A percentile compares a stretch with the other conserved stretches of the same genome.
These are phyloP conservation scores for Cercopithecus mona DNA, from an alignment of 2,113 vertebrate genomes.

Conservation along the genomic window DNA sequence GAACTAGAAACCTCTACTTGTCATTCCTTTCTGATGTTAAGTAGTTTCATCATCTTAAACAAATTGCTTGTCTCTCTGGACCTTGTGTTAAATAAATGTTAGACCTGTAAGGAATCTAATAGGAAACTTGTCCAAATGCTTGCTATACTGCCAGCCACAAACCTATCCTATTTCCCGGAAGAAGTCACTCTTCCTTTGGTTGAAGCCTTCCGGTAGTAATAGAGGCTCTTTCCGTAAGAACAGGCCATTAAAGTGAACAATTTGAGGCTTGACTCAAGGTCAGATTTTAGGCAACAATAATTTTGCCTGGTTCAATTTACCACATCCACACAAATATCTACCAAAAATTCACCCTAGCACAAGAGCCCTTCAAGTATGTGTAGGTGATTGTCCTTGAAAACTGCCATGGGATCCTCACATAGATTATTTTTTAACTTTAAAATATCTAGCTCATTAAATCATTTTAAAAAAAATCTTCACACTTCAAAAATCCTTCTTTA, in stretches of 20 bases:
- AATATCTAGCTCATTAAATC: background rate
- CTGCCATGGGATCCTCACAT: background rate
- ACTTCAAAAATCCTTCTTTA: background rate
- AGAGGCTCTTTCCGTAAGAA: background rate
- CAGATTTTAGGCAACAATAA: background rate
- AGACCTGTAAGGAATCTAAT: background rate
- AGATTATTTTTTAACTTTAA: background rate
- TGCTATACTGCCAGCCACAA: background rate
- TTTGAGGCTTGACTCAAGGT: background rate
- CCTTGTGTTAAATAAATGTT: background rate
- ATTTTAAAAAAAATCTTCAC: background rate
- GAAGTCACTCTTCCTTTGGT: background rate
- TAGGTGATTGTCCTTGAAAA: background rate
- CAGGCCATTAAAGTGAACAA: background rate
- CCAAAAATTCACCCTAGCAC: background rate
- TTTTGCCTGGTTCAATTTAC: background rate
- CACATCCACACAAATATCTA: background rate
- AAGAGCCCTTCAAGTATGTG: background rate
- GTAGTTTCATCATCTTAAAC: background rate
- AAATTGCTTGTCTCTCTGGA: background rate
- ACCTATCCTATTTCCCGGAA: background rate
- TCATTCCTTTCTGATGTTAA: background rate
- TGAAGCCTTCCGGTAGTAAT: background rate
- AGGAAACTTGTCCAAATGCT: background rate
- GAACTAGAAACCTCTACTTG: background rate